phyloP scores from a whole-genome alignment of 2,888 invertebrate genomes.

The Orthonychiurus folsomi region DNA sequence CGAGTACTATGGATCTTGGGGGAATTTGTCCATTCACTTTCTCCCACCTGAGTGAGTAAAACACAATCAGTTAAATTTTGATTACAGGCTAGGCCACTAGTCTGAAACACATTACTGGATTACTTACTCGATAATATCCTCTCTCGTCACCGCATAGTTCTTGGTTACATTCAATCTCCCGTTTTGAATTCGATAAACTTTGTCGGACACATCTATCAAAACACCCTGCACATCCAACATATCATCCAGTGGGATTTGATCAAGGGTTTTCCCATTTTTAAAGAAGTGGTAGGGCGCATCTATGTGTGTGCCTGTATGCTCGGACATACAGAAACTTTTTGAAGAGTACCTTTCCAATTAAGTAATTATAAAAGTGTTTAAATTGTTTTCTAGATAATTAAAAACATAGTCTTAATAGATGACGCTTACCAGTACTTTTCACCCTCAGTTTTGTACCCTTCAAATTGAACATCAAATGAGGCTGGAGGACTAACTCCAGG shows the following conservation, averaged over 20 bases:
- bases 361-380: constrained; percentile 7
- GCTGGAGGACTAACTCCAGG: constrained; percentile 27
- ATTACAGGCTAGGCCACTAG: not conserved
- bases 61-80: not conserved
- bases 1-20: constrained; percentile 25
- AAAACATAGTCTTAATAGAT: too few species aligned
- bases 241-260: constrained; percentile 48
- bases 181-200: constrained; percentile 23
- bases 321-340: constrained; percentile 43
- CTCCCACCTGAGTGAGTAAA: constrained; percentile 27
- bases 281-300: constrained; percentile 56
- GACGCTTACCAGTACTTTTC: too few species aligned
- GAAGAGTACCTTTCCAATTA: constrained; percentile 23
- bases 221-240: constrained; percentile 43
- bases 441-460: constrained; percentile 19
- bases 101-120: not conserved
- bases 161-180: constrained; percentile 17
- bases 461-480: constrained; percentile 24
- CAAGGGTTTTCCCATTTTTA: constrained; percentile 46
- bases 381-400: too few species aligned
- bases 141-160: constrained; percentile 28
- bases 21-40: constrained; percentile 28
- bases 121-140: constrained; percentile 30
- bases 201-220: constrained; percentile 32
- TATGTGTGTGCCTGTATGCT: constrained; percentile 57